Evolutionary conservation across 2,888 invertebrate genomes (phyloP).

Genomic region (Seladonia tumulorum): DNA sequence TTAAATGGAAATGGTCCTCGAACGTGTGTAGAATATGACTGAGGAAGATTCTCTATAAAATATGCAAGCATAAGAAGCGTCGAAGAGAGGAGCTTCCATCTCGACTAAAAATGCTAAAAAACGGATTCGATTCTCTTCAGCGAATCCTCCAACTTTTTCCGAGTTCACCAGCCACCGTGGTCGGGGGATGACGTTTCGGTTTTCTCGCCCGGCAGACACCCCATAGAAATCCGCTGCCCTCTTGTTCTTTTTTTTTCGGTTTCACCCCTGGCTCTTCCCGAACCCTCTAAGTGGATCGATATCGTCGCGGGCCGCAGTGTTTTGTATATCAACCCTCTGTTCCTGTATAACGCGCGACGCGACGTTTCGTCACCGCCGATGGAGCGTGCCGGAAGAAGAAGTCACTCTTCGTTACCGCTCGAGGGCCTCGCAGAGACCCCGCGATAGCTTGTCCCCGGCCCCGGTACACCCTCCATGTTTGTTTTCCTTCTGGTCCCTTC

Average conservation of each 20-base stretch:
- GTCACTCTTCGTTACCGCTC: slow-evolving; percentile 53
- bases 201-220: slow-evolving; percentile 38
- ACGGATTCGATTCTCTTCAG: background rate
- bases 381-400: slow-evolving; percentile 47
- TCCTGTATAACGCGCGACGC: background rate
- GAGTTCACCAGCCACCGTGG: slow-evolving; percentile 20
- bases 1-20: background rate
- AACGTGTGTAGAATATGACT: background rate
- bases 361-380: slow-evolving; percentile 40
- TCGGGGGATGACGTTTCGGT: slow-evolving; percentile 63
- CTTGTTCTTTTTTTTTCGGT: slow-evolving; percentile 14
- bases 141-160: background rate
- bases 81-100: background rate
- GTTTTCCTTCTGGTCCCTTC: slow-evolving; percentile 74
- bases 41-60: background rate
- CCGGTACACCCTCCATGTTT: slow-evolving; percentile 67
- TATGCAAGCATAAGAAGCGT: background rate
- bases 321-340: slow-evolving; percentile 47
- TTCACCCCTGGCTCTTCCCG: background rate
- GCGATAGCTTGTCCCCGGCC: slow-evolving; percentile 48
- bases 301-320: slow-evolving; percentile 22
- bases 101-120: background rate
- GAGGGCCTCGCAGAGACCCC: slow-evolving; percentile 20
- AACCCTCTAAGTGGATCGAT: slow-evolving; percentile 54
- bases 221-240: slow-evolving; percentile 5